Base-by-base conservation (phyloP, 2,888 invertebrate genomes). In the Lasioglossum calceatum region DNA sequence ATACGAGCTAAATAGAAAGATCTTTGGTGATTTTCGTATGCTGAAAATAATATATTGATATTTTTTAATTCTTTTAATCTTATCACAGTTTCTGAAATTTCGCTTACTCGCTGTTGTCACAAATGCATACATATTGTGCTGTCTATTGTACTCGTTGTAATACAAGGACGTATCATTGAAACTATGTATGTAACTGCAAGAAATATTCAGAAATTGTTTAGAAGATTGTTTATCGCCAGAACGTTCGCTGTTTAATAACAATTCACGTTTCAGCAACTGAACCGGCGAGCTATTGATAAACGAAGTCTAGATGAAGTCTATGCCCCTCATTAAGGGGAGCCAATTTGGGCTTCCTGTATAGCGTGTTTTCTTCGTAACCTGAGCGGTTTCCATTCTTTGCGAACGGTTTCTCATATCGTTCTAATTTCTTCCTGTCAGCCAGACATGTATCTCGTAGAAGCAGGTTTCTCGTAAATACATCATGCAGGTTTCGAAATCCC, bases 371-470 rank as follows among this genome's bases (percentile, higher is more conserved):
- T 79, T 85, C 82, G 82, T 88, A 87, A 88, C 81, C 47, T 79
- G 80, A 87, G 82, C 67, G 23, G 84, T 82, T 84, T 78, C 84
- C 77, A 87, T 81, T 84, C 84, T 79, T 72, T 76, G 70, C 72
- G 81, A 83, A 86, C 54, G 88, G 84, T 82, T 84, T 84, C 87
- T 81, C 79, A 77, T 87, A 87, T 87, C 87, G 83, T 87, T 87
- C 87, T 83, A 86, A 87, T 87, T 87, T 81, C 87, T 87, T 87
- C 76, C 84, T 81, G 87, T 61, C 77, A 42, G 58, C 73, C 36
- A 44, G 71, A 61, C 64, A 54, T n/a, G 54, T 77, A 50, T 72
- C 83, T 61, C 23, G 42, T 67, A 42, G 19, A 58, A 73, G 72
- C 79, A 67, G 71, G 73, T 76, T 79, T 76, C 79, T 61, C 72